Percentiles rank a stretch among this genome's conserved stretches.
Conservation (phyloP, 2,797 vertebrate genomes). For the Phataginus tricuspis region DNA sequence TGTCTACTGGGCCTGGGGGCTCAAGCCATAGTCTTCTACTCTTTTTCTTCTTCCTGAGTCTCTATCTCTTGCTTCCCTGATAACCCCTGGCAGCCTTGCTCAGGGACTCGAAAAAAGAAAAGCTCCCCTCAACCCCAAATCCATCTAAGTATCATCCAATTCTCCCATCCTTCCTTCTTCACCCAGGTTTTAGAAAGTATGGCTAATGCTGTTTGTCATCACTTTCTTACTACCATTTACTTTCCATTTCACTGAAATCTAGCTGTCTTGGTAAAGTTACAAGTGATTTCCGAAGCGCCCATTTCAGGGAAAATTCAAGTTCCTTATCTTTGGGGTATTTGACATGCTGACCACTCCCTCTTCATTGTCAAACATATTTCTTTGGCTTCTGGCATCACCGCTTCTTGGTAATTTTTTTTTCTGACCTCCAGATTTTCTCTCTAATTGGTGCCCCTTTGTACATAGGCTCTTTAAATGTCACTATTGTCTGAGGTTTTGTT, state of each 20-base stretch:
- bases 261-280: not conserved
- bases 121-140: not conserved
- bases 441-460: not conserved
- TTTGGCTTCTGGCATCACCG: not conserved
- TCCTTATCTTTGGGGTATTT: not conserved
- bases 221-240: not conserved
- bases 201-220: not conserved
- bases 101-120: not conserved
- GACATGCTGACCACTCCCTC: not conserved
- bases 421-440: not conserved
- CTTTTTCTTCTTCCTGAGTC: not conserved
- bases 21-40: not conserved
- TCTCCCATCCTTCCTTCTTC: not conserved
- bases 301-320: conserved; percentile 3
- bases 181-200: not conserved
- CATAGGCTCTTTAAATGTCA: not conserved
- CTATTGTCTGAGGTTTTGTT: not conserved
- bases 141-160: not conserved
- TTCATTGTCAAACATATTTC: not conserved
- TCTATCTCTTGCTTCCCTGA: not conserved
- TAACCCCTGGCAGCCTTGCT: not conserved
- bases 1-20: not conserved
- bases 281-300: not conserved
- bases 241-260: conserved; percentile 15
- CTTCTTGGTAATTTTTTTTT: not conserved